These are phyloP conservation scores for Cyrtorhinus lividipennis DNA, from an alignment of 1,140 invertebrate species.

Conservation along the genomic window DNA sequence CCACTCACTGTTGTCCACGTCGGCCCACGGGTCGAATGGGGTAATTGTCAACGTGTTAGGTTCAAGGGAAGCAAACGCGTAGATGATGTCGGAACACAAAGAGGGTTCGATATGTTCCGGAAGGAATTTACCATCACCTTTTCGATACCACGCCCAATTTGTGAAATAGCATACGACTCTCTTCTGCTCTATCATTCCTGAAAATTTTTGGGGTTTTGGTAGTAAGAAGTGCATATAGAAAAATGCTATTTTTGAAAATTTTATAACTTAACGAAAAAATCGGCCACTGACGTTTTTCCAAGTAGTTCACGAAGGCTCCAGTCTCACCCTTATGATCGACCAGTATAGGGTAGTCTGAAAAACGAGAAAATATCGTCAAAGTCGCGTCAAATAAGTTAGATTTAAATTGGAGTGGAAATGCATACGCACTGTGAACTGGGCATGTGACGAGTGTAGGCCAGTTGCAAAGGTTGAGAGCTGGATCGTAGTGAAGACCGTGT, in stretches of 20 bases:
- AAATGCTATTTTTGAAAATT: background rate
- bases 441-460: conserved; percentile 26
- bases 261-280: no score
- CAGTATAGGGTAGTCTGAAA: background rate
- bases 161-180: conserved; percentile 56
- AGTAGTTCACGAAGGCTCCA: background rate
- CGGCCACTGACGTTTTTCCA: background rate
- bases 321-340: background rate
- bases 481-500: conserved; percentile 40
- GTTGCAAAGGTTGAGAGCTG: conserved; percentile 31
- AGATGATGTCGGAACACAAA: conserved; percentile 76
- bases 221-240: background rate
- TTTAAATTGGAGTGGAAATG: no score
- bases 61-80: conserved; percentile 76
- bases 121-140: conserved; percentile 64
- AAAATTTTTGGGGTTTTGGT: background rate
- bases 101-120: conserved; percentile 66
- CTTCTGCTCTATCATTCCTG: conserved; percentile 34
- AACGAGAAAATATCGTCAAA: background rate
- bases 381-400: no score
- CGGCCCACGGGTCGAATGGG: conserved; percentile 68
- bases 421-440: conserved; percentile 4
- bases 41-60: conserved; percentile 56
- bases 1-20: conserved; percentile 64
- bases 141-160: conserved; percentile 54